Percentiles rank a stretch among this genome's conserved stretches.
phyloP scores from a whole-genome alignment of 1,140 invertebrate species.

The Atta cephalotes region DNA sequence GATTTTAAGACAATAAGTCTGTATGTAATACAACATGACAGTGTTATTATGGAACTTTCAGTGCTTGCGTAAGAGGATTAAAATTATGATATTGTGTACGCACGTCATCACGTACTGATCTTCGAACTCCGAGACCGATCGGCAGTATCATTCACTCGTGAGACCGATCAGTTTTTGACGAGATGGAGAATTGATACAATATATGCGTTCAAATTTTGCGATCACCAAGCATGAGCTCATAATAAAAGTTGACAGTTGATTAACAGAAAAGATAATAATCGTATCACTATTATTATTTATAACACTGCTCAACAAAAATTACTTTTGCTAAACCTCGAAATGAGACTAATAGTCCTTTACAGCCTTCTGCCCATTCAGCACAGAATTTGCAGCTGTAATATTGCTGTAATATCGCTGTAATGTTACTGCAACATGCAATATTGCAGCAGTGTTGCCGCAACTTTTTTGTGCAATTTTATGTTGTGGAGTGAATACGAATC shows the following conservation, averaged over 20 bases:
- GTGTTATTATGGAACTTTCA: conserved; percentile 55
- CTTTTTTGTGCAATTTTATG: no score
- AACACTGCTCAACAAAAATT: background rate
- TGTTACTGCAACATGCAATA: no score
- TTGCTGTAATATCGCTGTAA: no score
- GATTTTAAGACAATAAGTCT: background rate
- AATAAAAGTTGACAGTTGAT: background rate
- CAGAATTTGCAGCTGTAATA: no score
- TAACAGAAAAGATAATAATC: background rate
- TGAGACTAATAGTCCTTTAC: no score
- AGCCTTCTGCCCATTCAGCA: no score
- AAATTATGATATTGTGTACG: background rate
- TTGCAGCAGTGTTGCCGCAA: no score
- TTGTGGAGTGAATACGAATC: no score
- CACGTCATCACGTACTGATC: background rate
- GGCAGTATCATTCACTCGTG: conserved; percentile 1
- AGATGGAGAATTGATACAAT: background rate
- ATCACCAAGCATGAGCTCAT: no score
- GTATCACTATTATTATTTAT: background rate
- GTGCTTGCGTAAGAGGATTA: conserved; percentile 38
- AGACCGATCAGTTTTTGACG: background rate
- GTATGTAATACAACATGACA: conserved; percentile 20
- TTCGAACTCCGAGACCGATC: background rate
- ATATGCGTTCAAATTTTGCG: background rate
- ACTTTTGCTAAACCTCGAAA: no score